Percentiles rank a stretch among this genome's conserved stretches.
Conservation (phyloP, 2,797 vertebrate species). For the Enteromius thamalakanensis region DNA sequence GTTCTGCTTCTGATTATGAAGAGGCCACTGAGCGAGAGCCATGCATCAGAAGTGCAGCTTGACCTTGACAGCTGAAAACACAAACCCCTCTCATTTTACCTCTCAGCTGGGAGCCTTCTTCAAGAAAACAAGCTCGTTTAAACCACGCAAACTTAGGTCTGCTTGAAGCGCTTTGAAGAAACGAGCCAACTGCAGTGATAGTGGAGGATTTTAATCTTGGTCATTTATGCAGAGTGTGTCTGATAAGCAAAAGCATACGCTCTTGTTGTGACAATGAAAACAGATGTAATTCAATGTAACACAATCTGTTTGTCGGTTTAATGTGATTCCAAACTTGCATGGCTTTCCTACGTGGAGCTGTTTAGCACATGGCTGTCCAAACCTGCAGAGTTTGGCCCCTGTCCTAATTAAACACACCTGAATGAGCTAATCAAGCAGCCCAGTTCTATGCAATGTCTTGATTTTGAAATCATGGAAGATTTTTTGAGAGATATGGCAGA, state of each 20-base stretch:
- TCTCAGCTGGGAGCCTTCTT: constrained; percentile 38
- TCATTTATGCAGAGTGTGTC: background rate
- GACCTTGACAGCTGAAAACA: constrained; percentile 45
- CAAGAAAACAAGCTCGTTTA: constrained; percentile 51
- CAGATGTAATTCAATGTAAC: background rate
- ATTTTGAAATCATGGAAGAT: background rate
- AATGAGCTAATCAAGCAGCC: background rate
- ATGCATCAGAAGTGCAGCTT: constrained; percentile 35
- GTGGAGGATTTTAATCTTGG: background rate
- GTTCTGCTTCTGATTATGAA: constrained; percentile 57
- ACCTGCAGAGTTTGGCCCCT: background rate
- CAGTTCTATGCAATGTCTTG: background rate
- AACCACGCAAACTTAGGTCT: constrained; percentile 60
- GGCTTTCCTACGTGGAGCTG: background rate
- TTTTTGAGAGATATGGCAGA: background rate
- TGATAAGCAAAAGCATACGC: background rate
- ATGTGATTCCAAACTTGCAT: background rate
- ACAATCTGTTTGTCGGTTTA: background rate
- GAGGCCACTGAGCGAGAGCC: constrained; percentile 45
- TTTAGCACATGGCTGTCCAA: background rate
- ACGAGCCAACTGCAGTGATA: background rate
- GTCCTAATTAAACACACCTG: background rate
- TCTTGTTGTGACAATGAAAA: background rate
- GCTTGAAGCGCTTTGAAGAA: background rate
- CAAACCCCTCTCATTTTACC: constrained; percentile 44